Evolutionary conservation across 1,140 invertebrate species (phyloP).

Genomic region (Drosophila biarmipes): DNA sequence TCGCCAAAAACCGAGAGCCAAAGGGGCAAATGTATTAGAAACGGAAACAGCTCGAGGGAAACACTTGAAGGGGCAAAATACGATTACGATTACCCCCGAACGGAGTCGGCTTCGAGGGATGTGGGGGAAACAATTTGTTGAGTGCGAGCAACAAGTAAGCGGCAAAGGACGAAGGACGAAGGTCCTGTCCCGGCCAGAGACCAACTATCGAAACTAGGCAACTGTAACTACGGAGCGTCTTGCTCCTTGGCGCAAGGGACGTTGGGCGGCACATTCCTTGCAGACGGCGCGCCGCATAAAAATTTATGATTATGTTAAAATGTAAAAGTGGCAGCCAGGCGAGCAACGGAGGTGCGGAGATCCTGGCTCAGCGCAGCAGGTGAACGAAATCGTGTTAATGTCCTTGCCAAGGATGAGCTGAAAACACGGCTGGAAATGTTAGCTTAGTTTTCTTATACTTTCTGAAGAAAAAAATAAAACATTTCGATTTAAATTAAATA

Average conservation of each 20-base stretch:
- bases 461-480: too few relatives aligned
- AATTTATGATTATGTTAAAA: constrained; percentile 84
- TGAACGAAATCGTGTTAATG: constrained; percentile 80
- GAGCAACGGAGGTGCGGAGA: constrained; percentile 13
- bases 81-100: constrained; percentile 71
- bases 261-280: constrained; percentile 36
- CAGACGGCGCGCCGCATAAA: constrained; percentile 79
- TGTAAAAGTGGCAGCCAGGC: constrained; percentile 72
- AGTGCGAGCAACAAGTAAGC: constrained; percentile 76
- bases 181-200: constrained; percentile 29
- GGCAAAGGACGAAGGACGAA: constrained; percentile 34
- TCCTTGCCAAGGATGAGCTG: constrained; percentile 36
- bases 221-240: constrained; percentile 21
- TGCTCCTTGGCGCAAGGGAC: not conserved
- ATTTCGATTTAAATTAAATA: too few relatives aligned
- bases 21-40: constrained; percentile 75
- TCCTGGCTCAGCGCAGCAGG: constrained; percentile 56
- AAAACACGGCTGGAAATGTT: not conserved
- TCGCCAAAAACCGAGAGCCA: constrained; percentile 4
- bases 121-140: constrained; percentile 68
- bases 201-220: constrained; percentile 74
- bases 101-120: constrained; percentile 11
- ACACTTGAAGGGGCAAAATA: constrained; percentile 76
- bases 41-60: constrained; percentile 78
- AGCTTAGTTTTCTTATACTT: too few relatives aligned